phyloP scores from a whole-genome alignment of 2,797 vertebrate species.

The Atherinosoma microstoma region DNA sequence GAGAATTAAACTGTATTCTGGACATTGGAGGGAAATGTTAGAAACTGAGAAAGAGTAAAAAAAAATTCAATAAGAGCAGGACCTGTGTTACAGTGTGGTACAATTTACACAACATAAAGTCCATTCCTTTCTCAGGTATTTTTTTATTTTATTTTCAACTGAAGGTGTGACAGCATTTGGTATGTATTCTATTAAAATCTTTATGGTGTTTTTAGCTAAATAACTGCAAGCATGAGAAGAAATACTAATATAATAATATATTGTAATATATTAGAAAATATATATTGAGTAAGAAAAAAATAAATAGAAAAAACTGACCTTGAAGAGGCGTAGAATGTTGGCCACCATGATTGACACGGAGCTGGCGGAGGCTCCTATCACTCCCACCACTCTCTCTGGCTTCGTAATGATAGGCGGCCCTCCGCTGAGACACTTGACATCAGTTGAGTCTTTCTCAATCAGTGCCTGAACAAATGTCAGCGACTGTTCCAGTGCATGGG shows the following conservation, averaged over 20 bases:
- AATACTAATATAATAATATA: not conserved
- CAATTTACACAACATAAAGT: not conserved
- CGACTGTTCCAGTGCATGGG: slow-evolving; percentile 95
- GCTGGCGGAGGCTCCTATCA: slow-evolving; percentile 95
- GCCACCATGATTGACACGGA: slow-evolving; percentile 99
- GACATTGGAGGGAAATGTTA: slow-evolving; percentile 35
- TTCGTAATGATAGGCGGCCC: slow-evolving; percentile 97
- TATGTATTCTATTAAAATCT: not conserved
- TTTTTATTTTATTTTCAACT: slow-evolving; percentile 4
- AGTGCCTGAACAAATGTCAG: slow-evolving; percentile 96
- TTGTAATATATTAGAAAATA: not conserved
- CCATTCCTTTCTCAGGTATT: not conserved
- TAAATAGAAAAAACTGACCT: slow-evolving; percentile 81
- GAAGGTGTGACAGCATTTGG: not conserved
- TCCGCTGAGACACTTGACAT: slow-evolving; percentile 93
- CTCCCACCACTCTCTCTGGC: slow-evolving; percentile 93
- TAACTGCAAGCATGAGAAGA: slow-evolving; percentile 5
- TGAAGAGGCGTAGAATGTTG: slow-evolving; percentile 97
- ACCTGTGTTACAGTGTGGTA: not conserved
- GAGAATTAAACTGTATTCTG: slow-evolving; percentile 51
- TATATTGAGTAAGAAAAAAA: not conserved
- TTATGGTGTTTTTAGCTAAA: not conserved
- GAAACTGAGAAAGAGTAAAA: slow-evolving; percentile 26
- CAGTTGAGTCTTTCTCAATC: slow-evolving; percentile 95
- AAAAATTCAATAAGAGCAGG: slow-evolving; percentile 4